phyloP scores from a whole-genome alignment of 2,113 vertebrate genomes.

The Leiothrix lutea region DNA sequence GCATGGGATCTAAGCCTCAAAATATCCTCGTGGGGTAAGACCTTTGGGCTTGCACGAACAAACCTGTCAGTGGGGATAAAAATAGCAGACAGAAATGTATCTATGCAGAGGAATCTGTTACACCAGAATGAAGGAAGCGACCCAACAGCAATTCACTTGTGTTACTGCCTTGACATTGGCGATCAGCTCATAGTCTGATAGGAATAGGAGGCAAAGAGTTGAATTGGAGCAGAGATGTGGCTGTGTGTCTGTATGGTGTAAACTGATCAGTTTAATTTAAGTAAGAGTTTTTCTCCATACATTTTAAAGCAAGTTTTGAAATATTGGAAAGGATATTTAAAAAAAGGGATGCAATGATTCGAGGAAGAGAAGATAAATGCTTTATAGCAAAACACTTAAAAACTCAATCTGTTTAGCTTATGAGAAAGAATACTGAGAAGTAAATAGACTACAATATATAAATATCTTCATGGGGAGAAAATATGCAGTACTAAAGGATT shows the following conservation, averaged over 20 bases:
- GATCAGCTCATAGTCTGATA: neutral
- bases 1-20: neutral
- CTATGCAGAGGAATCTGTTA: neutral
- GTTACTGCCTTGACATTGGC: neutral
- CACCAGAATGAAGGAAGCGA: neutral
- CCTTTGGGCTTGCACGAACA: neutral
- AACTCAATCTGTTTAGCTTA: slow-evolving; percentile 29
- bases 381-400: slow-evolving; percentile 17
- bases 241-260: neutral
- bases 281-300: neutral
- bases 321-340: neutral
- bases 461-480: neutral
- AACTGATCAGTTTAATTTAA: neutral
- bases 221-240: neutral
- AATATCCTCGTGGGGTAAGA: neutral
- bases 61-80: neutral
- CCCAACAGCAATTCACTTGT: neutral
- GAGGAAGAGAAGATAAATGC: neutral
- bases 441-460: neutral
- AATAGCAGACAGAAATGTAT: neutral
- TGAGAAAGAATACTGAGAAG: slow-evolving; percentile 13
- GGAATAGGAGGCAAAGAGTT: neutral
- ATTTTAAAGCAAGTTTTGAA: neutral
- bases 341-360: neutral
- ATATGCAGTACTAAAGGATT: neutral